A percentile compares a stretch with the other conserved stretches of the same genome.
Evolutionary conservation across 1,140 invertebrate genomes (phyloP).

Genomic region (Sinonovacula constricta): DNA sequence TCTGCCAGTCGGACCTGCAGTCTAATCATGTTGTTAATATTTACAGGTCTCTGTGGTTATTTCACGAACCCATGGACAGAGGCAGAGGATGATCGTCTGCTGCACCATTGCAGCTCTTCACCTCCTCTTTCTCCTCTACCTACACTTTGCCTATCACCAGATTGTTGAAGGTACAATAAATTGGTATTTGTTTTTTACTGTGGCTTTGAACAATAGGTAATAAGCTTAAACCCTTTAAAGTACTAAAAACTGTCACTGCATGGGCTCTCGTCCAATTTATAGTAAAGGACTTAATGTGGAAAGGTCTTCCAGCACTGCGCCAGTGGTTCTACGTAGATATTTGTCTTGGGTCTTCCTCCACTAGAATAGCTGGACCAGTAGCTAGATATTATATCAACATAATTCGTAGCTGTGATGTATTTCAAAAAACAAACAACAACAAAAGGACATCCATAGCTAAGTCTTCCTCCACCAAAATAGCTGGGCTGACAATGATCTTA

Average conservation of each 20-base stretch:
- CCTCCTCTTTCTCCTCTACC: conserved; percentile 77
- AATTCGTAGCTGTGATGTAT: no score
- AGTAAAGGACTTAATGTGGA: no score
- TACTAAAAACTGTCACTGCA: no score
- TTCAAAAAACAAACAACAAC: no score
- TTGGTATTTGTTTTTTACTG: neutral
- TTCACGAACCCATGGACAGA: conserved; percentile 71
- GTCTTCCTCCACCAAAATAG: no score
- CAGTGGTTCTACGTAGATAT: neutral
- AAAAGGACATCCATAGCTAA: no score
- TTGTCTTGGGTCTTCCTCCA: neutral
- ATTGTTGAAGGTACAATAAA: conserved; percentile 77
- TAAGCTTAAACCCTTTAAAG: neutral
- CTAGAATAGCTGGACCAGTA: no score
- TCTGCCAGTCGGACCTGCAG: no score
- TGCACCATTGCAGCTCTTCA: conserved; percentile 72
- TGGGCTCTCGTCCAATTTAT: no score
- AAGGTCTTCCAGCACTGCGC: neutral
- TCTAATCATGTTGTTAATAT: no score
- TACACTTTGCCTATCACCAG: conserved; percentile 80
- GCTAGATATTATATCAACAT: no score
- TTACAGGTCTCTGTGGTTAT: conserved; percentile 74
- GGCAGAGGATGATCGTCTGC: conserved; percentile 75
- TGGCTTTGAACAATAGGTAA: neutral
- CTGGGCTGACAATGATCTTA: no score